Percentiles rank a stretch among this genome's conserved stretches.
These are phyloP conservation scores for Agrilus biguttatus DNA, from an alignment of 2,888 invertebrate species.

Conservation along the genomic window DNA sequence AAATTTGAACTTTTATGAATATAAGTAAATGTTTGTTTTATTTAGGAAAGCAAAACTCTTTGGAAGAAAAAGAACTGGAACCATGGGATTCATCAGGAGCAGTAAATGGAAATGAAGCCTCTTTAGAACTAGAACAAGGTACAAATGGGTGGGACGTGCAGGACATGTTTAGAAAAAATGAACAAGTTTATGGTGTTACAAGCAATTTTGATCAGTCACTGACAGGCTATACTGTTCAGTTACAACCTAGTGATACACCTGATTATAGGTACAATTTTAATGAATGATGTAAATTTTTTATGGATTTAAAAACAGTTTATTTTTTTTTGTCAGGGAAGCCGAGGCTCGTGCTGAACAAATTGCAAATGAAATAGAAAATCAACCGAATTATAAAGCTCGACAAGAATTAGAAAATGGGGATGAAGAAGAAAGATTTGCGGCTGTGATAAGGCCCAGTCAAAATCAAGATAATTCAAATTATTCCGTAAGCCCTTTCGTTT, in stretches of 20 bases:
- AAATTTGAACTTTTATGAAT: not conserved
- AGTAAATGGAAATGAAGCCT: conserved; percentile 33
- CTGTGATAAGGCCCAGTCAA: conserved; percentile 52
- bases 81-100: conserved; percentile 67
- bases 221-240: conserved; percentile 79
- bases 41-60: conserved; percentile 12
- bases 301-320: not conserved
- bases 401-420: conserved; percentile 85
- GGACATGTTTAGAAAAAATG: conserved; percentile 94
- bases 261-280: conserved; percentile 50
- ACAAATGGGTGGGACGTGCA: conserved; percentile 93
- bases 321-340: conserved; percentile 37
- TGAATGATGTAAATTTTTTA: not conserved
- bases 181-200: conserved; percentile 79
- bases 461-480: conserved; percentile 8
- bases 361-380: conserved; percentile 85
- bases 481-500: conserved; percentile 5
- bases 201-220: conserved; percentile 86
- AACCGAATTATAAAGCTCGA: conserved; percentile 66
- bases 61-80: conserved; percentile 70
- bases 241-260: conserved; percentile 74
- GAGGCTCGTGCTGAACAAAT: conserved; percentile 81
- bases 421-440: conserved; percentile 76
- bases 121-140: conserved; percentile 56
- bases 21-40: not conserved